These are phyloP conservation scores for Penaeus vannamei DNA, from an alignment of 1,140 invertebrate genomes.

Conservation along the genomic window DNA sequence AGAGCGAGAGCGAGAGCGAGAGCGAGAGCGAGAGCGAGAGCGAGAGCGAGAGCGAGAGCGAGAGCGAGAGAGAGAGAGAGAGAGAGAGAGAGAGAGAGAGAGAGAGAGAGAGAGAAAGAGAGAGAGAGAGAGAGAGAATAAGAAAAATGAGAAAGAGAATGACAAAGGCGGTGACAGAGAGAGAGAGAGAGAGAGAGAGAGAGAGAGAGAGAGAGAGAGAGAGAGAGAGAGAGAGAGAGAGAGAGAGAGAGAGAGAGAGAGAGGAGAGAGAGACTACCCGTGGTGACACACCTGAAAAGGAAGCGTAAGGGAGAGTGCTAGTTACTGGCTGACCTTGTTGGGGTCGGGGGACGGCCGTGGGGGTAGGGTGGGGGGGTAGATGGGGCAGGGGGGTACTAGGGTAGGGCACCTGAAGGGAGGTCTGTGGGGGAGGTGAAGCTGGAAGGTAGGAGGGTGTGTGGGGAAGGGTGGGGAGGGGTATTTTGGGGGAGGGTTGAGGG, in stretches of 20 bases:
- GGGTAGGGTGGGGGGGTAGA: no score
- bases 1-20: neutral
- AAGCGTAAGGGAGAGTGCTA: no score
- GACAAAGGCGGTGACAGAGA: neutral
- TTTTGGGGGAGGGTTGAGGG: neutral
- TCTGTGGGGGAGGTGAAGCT: no score
- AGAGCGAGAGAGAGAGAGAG: conserved; percentile 17
- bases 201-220: neutral
- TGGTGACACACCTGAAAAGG: no score
- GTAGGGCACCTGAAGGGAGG: no score
- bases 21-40: no score
- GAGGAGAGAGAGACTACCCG: no score
- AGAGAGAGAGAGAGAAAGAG: neutral
- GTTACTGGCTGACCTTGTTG: no score
- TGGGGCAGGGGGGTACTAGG: no score
- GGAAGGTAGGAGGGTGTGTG: no score
- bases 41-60: neutral
- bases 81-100: neutral
- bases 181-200: neutral
- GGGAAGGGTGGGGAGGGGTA: neutral
- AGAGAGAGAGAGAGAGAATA: neutral
- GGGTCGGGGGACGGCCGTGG: no score
- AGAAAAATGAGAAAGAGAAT: conserved; percentile 2
- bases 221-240: neutral
- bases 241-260: neutral